Percentiles rank a stretch among this genome's conserved stretches.
Conservation (phyloP, 1,140 invertebrate species). For the Nixonia krombeini region DNA sequence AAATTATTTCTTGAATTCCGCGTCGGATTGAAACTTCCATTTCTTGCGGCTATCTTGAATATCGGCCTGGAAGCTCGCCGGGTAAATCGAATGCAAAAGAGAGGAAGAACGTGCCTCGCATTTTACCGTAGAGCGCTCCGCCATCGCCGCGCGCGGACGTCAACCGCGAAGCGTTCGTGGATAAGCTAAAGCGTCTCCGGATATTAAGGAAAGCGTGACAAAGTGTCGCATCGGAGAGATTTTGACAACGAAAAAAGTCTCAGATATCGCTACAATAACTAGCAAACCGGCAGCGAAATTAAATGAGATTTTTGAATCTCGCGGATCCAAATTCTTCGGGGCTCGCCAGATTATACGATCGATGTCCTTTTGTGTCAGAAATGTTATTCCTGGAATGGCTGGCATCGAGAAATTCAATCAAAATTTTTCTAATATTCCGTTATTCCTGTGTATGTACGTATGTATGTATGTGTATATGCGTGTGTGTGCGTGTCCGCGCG, state of each 20-base stretch:
- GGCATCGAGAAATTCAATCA: neutral
- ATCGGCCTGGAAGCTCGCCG: constrained; percentile 12
- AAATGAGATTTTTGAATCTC: no score
- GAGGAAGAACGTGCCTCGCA: constrained; percentile 28
- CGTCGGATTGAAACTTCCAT: constrained; percentile 21
- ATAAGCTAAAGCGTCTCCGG: constrained; percentile 40
- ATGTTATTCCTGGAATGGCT: neutral
- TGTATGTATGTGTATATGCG: no score
- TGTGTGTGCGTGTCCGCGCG: neutral
- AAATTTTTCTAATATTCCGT: neutral
- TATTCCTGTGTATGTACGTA: no score
- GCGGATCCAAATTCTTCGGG: no score
- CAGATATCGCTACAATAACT: no score
- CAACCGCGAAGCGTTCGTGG: constrained; percentile 37
- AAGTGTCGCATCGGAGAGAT: constrained; percentile 27
- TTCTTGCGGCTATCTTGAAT: constrained; percentile 18
- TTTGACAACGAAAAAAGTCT: constrained; percentile 21
- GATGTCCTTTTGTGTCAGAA: neutral
- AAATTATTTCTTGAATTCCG: constrained; percentile 22
- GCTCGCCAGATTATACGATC: neutral
- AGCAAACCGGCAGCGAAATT: no score
- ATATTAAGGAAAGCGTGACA: constrained; percentile 47
- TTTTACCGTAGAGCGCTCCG: constrained; percentile 13
- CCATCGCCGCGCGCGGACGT: neutral
- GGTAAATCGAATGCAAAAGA: constrained; percentile 38